Evolutionary conservation across 2,888 invertebrate species (phyloP), one percentile per base, ranked within the genome.

Genomic region (Eristalis pertinax): DNA sequence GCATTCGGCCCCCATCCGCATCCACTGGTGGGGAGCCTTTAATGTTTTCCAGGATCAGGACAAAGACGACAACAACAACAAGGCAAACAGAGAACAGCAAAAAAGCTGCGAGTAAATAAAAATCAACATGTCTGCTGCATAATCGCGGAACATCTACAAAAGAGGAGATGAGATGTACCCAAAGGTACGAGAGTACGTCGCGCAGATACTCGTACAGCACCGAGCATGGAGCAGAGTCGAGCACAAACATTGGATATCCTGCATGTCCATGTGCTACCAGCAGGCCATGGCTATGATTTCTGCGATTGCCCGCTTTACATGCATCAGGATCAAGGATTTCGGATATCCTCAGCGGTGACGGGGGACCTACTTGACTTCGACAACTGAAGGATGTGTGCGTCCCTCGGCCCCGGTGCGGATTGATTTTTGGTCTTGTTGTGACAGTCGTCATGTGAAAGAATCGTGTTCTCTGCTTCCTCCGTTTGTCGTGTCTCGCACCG

Each of bases 111-210:
- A 84, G 76, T 80, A 87, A 87, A 87, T 83, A 87, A 84, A 87
- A 87, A 87, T 87, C 79, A 84, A 87, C 87, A 87, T 87, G 87
- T 87, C 87, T 87, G 87, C 76, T 80, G 79, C 75, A 78, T 79
- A 75, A 86, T 86, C 86, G 79, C 79, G 72, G 35, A 76, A 80
- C 75, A 84, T 87, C 87, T 84, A 87, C 87, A 84, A 87, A 87
- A 60, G 80, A 69, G 79, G 79, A 72, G 67, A 68, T 76, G 79
- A 72, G 67, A 68, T 76, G 63, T 56, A 58, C 26, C 56, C 60
- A 22, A 69, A 58, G 41, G 24, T 38, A 58, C 29, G 60, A 26
- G 60, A 26, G 24, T 38, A 58, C 29, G 60, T 76, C 56, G 22
- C 38, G 24, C 8, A 50, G 22, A 81, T 68, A 77, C 50, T 19